Conservation (phyloP, 2,888 invertebrate species). For the Eupelmus urozonus region DNA sequence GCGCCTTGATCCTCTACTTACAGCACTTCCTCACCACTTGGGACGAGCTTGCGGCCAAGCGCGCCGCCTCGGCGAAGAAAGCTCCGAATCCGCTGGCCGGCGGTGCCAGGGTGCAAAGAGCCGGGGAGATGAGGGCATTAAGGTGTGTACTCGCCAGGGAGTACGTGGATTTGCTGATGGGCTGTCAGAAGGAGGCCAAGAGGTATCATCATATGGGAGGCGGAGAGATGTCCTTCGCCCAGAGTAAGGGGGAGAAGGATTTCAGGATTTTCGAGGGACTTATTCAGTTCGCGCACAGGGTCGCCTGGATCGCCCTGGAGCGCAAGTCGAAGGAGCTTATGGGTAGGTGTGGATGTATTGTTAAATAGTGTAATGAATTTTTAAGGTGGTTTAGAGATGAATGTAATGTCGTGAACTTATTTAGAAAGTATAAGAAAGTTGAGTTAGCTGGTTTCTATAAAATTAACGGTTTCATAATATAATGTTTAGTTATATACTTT, state of each 20-base stretch:
- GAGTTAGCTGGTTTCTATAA: too few species aligned
- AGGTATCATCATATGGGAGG: constrained; percentile 80
- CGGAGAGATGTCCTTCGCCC: constrained; percentile 75
- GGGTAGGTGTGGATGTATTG: constrained; percentile 74
- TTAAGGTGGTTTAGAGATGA: too few species aligned
- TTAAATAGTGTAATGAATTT: not conserved
- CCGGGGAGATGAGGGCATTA: constrained; percentile 80
- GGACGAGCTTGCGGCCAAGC: constrained; percentile 79
- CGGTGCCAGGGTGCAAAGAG: constrained; percentile 66
- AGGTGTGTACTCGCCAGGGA: constrained; percentile 81
- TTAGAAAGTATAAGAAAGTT: too few species aligned
- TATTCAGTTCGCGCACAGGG: constrained; percentile 80
- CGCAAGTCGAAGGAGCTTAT: constrained; percentile 81
- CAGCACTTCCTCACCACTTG: constrained; percentile 83
- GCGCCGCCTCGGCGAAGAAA: constrained; percentile 78
- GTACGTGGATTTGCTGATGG: constrained; percentile 81
- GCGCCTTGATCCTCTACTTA: constrained; percentile 82
- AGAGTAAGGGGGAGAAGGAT: constrained; percentile 82
- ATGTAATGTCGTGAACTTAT: too few species aligned
- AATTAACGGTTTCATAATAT: not conserved
- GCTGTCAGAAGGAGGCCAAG: constrained; percentile 67
- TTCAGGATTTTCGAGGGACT: constrained; percentile 81
- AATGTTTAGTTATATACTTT: too few species aligned
- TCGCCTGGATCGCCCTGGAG: constrained; percentile 83
- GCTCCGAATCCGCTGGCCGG: constrained; percentile 70